Evolutionary conservation across 2,113 vertebrate genomes (phyloP), one percentile per base, ranked within the genome.

Genomic region (Semnornis frantzii): DNA sequence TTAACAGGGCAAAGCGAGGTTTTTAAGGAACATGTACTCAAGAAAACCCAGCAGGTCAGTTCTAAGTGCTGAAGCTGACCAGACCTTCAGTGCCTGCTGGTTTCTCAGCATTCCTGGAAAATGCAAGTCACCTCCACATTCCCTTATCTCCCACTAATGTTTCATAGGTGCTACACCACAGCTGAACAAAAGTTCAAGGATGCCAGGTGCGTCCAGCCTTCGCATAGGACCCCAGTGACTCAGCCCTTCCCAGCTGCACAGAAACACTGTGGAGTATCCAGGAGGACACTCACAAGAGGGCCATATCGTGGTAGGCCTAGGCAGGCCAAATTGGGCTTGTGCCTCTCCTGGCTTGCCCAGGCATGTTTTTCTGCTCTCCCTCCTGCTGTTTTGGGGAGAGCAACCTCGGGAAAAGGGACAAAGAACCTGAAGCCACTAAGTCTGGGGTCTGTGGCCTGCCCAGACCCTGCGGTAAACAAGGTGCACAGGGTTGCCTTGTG

Each of bases 171-270:
- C 46, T n/a, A 3, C 54, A 46, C 2, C 30, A 24, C 11, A 2
- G 20, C 2, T 52, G 19, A 12, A 50, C 42, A 64, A 33, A 16
- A 62, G 28, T 33, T 5, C 25, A 8, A 9, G 68, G 59, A 31
- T 2, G 1, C 44, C 0, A 12, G 14, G 27, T 3, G 65, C 18
- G n/a, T 31, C 11, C 42, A 71, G 57, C 20, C 50, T 76, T 68
- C 0, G 0, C 8, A n/a, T 0, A 27, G 21, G 44, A 37, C 17
- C 16, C n/a, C 0, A 0, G 33, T 44, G 10, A 1, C 52, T 30
- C 33, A 12, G 59, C 69, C 69, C 58, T 30, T 12, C 71, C 82
- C 46, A 25, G 52, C 37, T 57, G 18, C 37, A 39, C 28, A 27
- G 39, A 25, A 80, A n/a, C 1, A 1, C 39, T 24, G 15, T 2